phyloP scores from a whole-genome alignment of 2,888 invertebrate genomes.

The Alloplasta piceator region DNA sequence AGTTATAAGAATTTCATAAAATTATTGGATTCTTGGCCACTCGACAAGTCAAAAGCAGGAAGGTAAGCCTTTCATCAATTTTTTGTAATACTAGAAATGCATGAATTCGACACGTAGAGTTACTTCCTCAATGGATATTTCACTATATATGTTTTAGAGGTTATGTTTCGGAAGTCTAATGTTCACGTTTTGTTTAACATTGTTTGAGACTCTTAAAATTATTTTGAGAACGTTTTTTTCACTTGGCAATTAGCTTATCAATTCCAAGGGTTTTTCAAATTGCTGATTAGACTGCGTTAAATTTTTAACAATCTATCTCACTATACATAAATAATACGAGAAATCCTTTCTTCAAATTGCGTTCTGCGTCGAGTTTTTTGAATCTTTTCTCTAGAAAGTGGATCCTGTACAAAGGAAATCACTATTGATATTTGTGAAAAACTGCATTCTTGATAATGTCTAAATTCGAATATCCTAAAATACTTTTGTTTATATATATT shows the following conservation, averaged over 20 bases:
- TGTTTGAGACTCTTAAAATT: neutral
- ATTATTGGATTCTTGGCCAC: constrained; percentile 92
- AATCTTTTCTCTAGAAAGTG: no score
- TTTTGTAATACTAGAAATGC: constrained; percentile 42
- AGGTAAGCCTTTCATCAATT: constrained; percentile 85
- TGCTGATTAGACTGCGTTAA: neutral
- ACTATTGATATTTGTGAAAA: neutral
- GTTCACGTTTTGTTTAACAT: constrained; percentile 3
- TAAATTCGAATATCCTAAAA: neutral
- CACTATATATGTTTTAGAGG: constrained; percentile 17
- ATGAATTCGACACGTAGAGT: constrained; percentile 61
- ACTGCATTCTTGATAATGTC: no score
- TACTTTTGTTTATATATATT: neutral
- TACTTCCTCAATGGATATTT: neutral
- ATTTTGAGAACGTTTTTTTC: neutral
- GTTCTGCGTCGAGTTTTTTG: no score
- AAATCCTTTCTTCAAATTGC: no score
- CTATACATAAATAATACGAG: no score
- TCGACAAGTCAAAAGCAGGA: constrained; percentile 89
- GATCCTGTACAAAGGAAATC: neutral
- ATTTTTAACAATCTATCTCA: neutral
- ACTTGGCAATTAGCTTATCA: neutral
- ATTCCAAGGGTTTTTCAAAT: no score
- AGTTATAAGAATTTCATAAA: constrained; percentile 90
- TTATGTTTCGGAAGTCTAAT: constrained; percentile 13